Evolutionary conservation across 1,140 invertebrate genomes (phyloP).

Genomic region (Trichomalopsis sarcophagae): DNA sequence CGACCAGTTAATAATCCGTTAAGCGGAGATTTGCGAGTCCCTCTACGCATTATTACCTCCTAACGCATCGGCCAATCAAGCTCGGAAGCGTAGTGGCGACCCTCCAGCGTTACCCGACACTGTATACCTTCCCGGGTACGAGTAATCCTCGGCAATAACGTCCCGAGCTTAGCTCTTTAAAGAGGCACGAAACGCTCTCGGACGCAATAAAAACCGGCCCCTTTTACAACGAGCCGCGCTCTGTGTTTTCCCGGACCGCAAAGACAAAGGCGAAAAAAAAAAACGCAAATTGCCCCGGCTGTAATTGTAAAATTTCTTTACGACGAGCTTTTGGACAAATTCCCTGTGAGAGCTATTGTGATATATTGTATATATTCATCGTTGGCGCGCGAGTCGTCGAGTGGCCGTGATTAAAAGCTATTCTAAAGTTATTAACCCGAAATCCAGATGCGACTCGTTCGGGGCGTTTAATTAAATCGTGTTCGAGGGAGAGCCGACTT

Average conservation of each 20-base stretch:
- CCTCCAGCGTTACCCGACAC: neutral
- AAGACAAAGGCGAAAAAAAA: neutral
- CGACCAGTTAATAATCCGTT: neutral
- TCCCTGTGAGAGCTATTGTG: no score
- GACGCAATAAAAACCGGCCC: neutral
- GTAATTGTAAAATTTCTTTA: slow-evolving; percentile 1
- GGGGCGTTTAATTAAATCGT: neutral
- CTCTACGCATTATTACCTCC: neutral
- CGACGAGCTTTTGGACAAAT: neutral
- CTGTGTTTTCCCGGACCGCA: no score
- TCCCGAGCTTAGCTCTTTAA: neutral
- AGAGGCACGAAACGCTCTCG: neutral
- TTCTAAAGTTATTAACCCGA: neutral
- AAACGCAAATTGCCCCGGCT: neutral
- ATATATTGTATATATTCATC: neutral
- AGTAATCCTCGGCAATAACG: neutral
- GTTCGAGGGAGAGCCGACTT: neutral
- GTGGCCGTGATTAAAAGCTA: neutral
- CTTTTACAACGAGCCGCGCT: neutral
- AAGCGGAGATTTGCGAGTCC: neutral
- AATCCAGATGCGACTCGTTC: neutral
- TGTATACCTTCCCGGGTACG: no score
- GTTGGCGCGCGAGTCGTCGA: neutral
- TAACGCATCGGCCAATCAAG: neutral
- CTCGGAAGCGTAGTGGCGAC: neutral